These are phyloP conservation scores for Drosophila suboccidentalis DNA, from an alignment of 2,888 invertebrate species.

Conservation along the genomic window DNA sequence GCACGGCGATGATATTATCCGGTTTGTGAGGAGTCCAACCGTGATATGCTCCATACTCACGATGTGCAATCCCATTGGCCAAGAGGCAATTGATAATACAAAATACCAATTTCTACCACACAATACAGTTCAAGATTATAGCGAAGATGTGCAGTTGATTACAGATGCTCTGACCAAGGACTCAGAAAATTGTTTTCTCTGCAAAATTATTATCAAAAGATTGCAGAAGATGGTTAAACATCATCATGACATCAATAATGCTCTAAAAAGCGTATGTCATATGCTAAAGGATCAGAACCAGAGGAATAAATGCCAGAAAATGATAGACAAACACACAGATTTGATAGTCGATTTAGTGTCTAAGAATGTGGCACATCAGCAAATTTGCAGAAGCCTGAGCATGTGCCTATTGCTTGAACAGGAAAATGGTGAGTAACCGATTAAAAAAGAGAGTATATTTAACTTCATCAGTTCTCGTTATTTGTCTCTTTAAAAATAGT, in stretches of 20 bases:
- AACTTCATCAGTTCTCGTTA: neutral
- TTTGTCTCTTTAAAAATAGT: neutral
- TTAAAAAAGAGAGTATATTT: neutral
- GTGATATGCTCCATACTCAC: constrained; percentile 14
- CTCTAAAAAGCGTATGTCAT: neutral
- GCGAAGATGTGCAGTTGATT: neutral
- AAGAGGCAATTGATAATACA: neutral
- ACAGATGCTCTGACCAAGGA: neutral
- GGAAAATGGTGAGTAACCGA: constrained; percentile 3
- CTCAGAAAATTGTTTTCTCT: constrained; percentile 9
- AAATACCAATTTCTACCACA: neutral
- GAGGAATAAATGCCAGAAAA: constrained; percentile 5
- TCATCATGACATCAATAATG: neutral
- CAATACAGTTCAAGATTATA: neutral
- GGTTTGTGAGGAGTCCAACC: constrained; percentile 20
- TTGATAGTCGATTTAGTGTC: constrained; percentile 4
- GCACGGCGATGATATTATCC: constrained; percentile 18
- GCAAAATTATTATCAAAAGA: constrained; percentile 5
- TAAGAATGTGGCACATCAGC: constrained; percentile 6
- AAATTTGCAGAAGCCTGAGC: constrained; percentile 20
- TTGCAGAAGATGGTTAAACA: neutral
- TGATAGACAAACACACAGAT: constrained; percentile 8
- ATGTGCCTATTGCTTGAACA: constrained; percentile 8
- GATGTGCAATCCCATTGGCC: constrained; percentile 22
- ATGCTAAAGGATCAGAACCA: neutral